Evolutionary conservation across 1,140 invertebrate genomes (phyloP).

Genomic region (Euglossa dilemma): DNA sequence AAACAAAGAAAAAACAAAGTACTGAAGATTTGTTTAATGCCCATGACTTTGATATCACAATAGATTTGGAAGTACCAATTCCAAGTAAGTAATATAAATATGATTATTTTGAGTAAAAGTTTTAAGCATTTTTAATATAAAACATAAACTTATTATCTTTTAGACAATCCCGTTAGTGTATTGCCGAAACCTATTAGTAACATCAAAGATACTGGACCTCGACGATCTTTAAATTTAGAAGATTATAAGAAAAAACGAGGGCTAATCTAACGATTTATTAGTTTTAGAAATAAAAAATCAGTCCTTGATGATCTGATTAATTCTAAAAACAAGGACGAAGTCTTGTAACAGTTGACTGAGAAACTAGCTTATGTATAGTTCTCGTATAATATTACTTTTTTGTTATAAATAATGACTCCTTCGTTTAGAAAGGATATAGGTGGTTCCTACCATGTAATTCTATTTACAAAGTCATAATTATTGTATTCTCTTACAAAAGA

Average conservation of each 20-base stretch:
- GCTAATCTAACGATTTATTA: constrained; percentile 88
- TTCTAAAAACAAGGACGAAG: constrained; percentile 24
- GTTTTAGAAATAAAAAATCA: constrained; percentile 35
- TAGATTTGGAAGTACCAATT: constrained; percentile 93
- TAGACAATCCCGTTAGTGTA: constrained; percentile 88
- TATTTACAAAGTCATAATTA: constrained; percentile 22
- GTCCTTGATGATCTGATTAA: constrained; percentile 39
- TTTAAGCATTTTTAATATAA: not conserved
- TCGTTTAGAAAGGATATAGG: constrained; percentile 45
- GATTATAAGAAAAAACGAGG: constrained; percentile 98
- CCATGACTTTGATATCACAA: constrained; percentile 98
- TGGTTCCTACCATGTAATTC: constrained; percentile 38
- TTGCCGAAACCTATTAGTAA: constrained; percentile 89
- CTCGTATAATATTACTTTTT: constrained; percentile 39
- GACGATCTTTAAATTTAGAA: constrained; percentile 95
- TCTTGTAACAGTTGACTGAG: constrained; percentile 58
- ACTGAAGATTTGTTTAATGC: constrained; percentile 93
- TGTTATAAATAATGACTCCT: constrained; percentile 33
- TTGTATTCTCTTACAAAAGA: constrained; percentile 19
- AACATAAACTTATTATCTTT: constrained; percentile 15
- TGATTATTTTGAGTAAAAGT: not conserved
- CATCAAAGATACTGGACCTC: constrained; percentile 91
- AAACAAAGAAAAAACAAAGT: constrained; percentile 80
- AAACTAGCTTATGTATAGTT: constrained; percentile 58
- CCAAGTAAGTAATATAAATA: constrained; percentile 85